Evolutionary conservation across 2,797 vertebrate genomes (phyloP).

Genomic region (Ctenopoma kingsleyae): DNA sequence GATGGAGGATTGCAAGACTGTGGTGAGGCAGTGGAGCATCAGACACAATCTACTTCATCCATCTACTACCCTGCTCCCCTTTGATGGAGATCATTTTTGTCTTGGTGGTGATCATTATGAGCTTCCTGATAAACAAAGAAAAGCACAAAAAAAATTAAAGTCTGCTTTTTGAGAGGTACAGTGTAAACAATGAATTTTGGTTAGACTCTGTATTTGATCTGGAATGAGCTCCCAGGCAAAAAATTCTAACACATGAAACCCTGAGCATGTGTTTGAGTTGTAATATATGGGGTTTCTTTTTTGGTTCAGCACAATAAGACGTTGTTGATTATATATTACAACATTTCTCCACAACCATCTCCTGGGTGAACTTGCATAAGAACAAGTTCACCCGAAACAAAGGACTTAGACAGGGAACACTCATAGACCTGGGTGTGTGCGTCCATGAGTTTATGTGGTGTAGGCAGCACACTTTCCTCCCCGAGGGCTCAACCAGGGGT

Average conservation of each 20-base stretch:
- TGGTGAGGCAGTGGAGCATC: conserved; percentile 70
- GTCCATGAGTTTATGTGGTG: conserved; percentile 56
- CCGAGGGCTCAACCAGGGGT: conserved; percentile 67
- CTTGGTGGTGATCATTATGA: conserved; percentile 61
- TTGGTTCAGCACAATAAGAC: conserved; percentile 70
- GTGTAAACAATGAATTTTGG: conserved; percentile 57
- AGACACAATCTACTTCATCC: conserved; percentile 55
- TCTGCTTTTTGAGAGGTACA: conserved; percentile 51
- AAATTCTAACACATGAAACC: conserved; percentile 60
- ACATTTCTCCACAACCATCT: conserved; percentile 65
- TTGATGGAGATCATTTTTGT: conserved; percentile 68
- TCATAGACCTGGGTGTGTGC: conserved; percentile 36
- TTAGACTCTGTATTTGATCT: conserved; percentile 64
- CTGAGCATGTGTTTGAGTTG: conserved; percentile 59
- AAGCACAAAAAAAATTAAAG: conserved; percentile 62
- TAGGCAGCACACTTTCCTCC: conserved; percentile 62
- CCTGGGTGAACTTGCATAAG: conserved; percentile 67
- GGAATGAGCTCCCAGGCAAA: conserved; percentile 52
- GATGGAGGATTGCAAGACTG: conserved; percentile 81
- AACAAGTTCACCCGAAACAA: conserved; percentile 73
- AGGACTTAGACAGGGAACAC: conserved; percentile 58
- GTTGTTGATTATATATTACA: conserved; percentile 71
- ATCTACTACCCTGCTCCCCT: conserved; percentile 50
- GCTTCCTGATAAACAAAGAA: conserved; percentile 76
- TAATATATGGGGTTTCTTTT: conserved; percentile 63